Base-by-base conservation (phyloP, 2,113 vertebrate genomes). In the Zapus hudsonius region DNA sequence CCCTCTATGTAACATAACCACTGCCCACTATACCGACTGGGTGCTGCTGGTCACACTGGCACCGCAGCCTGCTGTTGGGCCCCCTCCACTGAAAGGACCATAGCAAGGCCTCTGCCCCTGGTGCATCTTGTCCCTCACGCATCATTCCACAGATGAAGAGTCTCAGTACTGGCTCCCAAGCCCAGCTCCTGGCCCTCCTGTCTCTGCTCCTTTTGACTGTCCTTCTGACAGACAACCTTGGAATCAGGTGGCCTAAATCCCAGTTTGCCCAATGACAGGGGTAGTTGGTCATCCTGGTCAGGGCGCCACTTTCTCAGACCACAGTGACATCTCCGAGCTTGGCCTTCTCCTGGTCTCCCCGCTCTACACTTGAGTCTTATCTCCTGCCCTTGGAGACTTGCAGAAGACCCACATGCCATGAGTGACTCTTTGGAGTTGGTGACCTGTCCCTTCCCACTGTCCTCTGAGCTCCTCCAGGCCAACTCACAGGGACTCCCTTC, bases 331-430 rank as follows among this genome's bases (percentile, higher is more conserved):
- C 36, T 63, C 40, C 25, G 33, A n/a, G 33, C 25, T 52, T 47
- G 66, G 13, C 42, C 59, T 61, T 52, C 31, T 2, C 25, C 64
- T 33, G 55, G 29, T 15, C 29, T 36, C 16, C 33, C 11, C 0
- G 0, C 27, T 10, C 67, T 38, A 4, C 8, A 7, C 1, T 0
- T 52, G 52, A 52, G 12, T 52, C 52, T 7, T 36, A 2, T 55
- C 57, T 23, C 55, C 63, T 29, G 16, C 5, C 31, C 22, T 4
- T 20, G 22, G 1, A 42, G 31, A 31, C 33, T 12, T 33, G 61
- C 40, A 22, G 5, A 63, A 40, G 40, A 63, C 15, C 27, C 8
- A 2, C 22, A 6, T 5, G 36, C 33, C 79, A 2, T 8, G 76
- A 52, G 7, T 15, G 52, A 15, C 47, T 52, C 52, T 52, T 52